These are phyloP conservation scores for Drosophila paranaensis DNA, from an alignment of 2,888 invertebrate genomes.

Conservation along the genomic window DNA sequence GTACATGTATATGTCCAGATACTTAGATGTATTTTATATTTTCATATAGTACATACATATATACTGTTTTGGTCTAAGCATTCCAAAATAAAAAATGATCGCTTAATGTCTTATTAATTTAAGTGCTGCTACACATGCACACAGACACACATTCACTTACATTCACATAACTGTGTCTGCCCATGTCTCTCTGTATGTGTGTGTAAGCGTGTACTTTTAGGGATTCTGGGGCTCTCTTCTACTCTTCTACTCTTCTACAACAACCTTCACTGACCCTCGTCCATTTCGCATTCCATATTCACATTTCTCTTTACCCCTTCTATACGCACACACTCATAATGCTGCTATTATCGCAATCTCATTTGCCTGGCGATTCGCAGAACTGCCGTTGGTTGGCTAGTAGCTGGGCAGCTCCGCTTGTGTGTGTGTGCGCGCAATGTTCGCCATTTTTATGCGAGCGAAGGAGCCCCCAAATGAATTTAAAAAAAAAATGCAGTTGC, in stretches of 20 bases:
- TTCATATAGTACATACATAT: too few relatives aligned
- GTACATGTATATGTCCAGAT: neutral
- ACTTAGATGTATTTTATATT: neutral
- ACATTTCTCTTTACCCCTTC: constrained; percentile 23
- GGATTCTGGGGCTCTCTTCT: constrained; percentile 17
- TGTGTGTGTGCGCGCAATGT: constrained; percentile 3
- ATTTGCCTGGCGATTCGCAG: constrained; percentile 59
- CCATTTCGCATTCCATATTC: constrained; percentile 21
- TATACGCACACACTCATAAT: constrained; percentile 1
- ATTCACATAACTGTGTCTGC: neutral
- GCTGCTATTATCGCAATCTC: constrained; percentile 58
- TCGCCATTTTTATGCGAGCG: constrained; percentile 51
- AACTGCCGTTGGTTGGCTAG: constrained; percentile 60
- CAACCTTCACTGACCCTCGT: constrained; percentile 40
- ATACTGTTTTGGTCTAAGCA: neutral
- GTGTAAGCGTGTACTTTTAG: constrained; percentile 5
- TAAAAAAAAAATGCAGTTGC: constrained; percentile 58
- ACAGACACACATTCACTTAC: too few relatives aligned
- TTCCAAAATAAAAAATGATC: neutral
- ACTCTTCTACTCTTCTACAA: constrained; percentile 37
- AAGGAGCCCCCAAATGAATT: constrained; percentile 40
- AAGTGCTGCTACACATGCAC: neutral
- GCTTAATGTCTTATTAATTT: neutral
- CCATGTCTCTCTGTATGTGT: neutral
- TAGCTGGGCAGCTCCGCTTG: constrained; percentile 36